These are phyloP conservation scores for Gryllus longicercus DNA, from an alignment of 2,888 invertebrate genomes.

Conservation along the genomic window DNA sequence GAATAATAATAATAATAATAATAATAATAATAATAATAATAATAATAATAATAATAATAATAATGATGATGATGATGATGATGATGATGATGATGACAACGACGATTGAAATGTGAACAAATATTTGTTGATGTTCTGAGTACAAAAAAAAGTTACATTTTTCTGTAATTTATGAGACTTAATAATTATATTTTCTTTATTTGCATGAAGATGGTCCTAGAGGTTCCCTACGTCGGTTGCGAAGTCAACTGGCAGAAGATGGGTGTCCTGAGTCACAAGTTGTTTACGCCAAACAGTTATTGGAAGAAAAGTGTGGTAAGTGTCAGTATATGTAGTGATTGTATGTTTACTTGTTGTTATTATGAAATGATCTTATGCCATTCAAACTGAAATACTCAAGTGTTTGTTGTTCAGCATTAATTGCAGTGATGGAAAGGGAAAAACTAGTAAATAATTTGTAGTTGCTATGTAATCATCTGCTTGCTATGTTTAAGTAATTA, in stretches of 20 bases:
- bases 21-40: no score
- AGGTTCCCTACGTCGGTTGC: conserved; percentile 48
- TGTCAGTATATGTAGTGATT: background rate
- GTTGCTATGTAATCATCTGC: no score
- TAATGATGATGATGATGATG: no score
- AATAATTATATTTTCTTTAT: conserved; percentile 40
- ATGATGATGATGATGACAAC: no score
- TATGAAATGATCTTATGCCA: background rate
- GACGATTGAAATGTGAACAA: no score
- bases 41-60: no score
- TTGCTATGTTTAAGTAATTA: no score
- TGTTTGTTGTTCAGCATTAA: no score
- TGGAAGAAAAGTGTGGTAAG: conserved; percentile 74
- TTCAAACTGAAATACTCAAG: no score
- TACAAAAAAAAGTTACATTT: background rate
- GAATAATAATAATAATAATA: no score
- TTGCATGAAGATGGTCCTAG: conserved; percentile 41
- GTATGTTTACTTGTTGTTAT: background rate
- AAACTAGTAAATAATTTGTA: no score
- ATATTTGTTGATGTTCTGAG: background rate
- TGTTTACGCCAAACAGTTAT: conserved; percentile 76
- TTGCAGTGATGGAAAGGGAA: no score
- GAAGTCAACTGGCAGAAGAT: conserved; percentile 75
- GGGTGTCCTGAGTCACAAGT: conserved; percentile 88
- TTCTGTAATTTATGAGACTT: conserved; percentile 31